Conservation (phyloP, 2,888 invertebrate genomes). For the Drosophila longiperda region DNA sequence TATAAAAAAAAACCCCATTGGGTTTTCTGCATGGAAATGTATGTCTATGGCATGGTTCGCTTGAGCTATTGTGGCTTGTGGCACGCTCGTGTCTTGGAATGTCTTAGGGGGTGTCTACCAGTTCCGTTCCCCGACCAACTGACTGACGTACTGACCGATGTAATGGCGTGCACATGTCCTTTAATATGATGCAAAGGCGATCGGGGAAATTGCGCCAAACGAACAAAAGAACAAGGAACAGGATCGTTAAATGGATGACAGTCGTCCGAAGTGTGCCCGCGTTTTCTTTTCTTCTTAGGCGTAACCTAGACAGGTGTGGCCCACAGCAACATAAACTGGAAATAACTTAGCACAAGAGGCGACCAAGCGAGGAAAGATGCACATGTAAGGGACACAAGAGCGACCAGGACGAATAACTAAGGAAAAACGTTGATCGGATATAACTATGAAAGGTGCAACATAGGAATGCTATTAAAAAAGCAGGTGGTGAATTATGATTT, state of each 20-base stretch:
- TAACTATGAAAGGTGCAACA: slow-evolving; percentile 44
- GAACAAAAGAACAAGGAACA: slow-evolving; percentile 34
- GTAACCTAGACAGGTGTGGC: slow-evolving; percentile 73
- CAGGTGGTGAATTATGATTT: slow-evolving; percentile 59
- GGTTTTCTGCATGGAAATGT: slow-evolving; percentile 16
- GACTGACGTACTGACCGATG: slow-evolving; percentile 33
- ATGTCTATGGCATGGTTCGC: slow-evolving; percentile 49
- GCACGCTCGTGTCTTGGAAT: slow-evolving; percentile 78
- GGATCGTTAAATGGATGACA: slow-evolving; percentile 66
- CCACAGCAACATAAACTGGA: slow-evolving; percentile 66
- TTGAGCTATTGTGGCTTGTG: slow-evolving; percentile 67
- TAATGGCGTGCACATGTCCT: slow-evolving; percentile 76
- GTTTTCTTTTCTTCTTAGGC: slow-evolving; percentile 65
- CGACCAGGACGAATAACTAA: slow-evolving; percentile 11
- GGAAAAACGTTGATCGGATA: slow-evolving; percentile 33
- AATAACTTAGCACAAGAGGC: slow-evolving; percentile 59
- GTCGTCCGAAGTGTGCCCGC: slow-evolving; percentile 67
- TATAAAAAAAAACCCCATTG: slow-evolving; percentile 31
- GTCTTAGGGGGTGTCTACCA: slow-evolving; percentile 52
- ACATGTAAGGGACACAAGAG: slow-evolving; percentile 6
- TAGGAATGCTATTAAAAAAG: slow-evolving; percentile 26
- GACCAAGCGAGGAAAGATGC: slow-evolving; percentile 54
- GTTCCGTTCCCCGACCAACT: slow-evolving; percentile 4
- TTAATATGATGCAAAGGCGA: slow-evolving; percentile 53
- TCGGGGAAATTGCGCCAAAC: slow-evolving; percentile 76